A percentile compares a stretch with the other conserved stretches of the same genome.
Conservation (phyloP, 2,888 invertebrate species). For the Andrena hattorfiana region DNA sequence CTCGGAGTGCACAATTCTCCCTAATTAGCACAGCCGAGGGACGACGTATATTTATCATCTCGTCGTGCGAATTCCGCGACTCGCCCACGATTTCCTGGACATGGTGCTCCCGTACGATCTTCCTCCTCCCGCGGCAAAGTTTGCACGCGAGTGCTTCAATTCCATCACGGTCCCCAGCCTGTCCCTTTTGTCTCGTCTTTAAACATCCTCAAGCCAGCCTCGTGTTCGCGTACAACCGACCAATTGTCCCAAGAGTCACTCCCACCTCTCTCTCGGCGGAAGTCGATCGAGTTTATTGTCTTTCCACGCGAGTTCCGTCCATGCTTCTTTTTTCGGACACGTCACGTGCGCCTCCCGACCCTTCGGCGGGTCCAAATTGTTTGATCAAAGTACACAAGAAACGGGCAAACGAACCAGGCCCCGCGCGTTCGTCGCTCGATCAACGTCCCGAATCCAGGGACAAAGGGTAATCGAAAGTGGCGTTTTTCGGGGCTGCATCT, state of each 20-base stretch:
- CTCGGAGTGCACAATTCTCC: neutral
- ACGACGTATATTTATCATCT: constrained; percentile 32
- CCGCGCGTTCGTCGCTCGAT: neutral
- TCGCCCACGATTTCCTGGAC: constrained; percentile 63
- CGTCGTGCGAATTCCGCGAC: constrained; percentile 33
- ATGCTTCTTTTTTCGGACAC: constrained; percentile 54
- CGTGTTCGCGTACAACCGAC: constrained; percentile 47
- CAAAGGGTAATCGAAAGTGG: too few species aligned
- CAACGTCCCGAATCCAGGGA: neutral
- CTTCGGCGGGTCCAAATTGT: constrained; percentile 9
- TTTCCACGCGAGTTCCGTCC: constrained; percentile 55
- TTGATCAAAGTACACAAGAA: neutral
- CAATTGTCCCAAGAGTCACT: constrained; percentile 57
- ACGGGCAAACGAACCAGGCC: neutral
- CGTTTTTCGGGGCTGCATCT: neutral
- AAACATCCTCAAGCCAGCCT: constrained; percentile 64
- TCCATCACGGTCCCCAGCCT: constrained; percentile 8
- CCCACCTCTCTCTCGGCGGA: constrained; percentile 48
- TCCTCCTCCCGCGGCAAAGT: neutral
- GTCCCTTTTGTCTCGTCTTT: constrained; percentile 54
- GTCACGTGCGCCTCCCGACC: constrained; percentile 57
- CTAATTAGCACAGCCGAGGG: constrained; percentile 7
- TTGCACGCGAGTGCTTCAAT: constrained; percentile 27
- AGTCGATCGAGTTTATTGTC: constrained; percentile 73
- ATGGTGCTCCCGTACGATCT: neutral